A percentile compares a stretch with the other conserved stretches of the same genome.
phyloP scores from a whole-genome alignment of 2,888 invertebrate species.

The Notodonta ziczac region DNA sequence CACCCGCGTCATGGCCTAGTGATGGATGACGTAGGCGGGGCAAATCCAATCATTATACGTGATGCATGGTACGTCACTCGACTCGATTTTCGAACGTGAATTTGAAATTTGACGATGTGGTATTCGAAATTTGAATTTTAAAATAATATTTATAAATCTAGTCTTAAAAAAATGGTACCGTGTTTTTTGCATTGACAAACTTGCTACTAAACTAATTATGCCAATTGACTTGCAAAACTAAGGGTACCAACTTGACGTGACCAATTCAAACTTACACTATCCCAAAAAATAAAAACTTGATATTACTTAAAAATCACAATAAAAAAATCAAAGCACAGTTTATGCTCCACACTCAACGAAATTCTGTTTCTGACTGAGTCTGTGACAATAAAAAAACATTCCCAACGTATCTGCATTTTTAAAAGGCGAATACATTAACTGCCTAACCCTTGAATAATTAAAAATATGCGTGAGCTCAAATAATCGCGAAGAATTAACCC shows the following conservation, averaged over 20 bases:
- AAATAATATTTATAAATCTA: too few relatives aligned
- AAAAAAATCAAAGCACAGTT: conserved; percentile 1
- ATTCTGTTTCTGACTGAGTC: conserved; percentile 68
- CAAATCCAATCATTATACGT: conserved; percentile 83
- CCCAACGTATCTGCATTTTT: conserved; percentile 62
- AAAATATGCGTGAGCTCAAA: conserved; percentile 82
- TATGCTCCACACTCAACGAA: conserved; percentile 60
- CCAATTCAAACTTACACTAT: too few relatives aligned
- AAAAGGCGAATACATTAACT: conserved; percentile 71
- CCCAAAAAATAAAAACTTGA: background rate
- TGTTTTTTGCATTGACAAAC: background rate
- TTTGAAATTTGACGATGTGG: conserved; percentile 53
- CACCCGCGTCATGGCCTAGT: conserved; percentile 71
- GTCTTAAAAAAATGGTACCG: too few relatives aligned
- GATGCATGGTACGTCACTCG: conserved; percentile 82
- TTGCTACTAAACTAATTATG: conserved; percentile 1
- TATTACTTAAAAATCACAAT: conserved; percentile 6
- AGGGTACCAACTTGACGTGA: background rate
- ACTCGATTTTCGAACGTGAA: conserved; percentile 50
- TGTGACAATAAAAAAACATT: conserved; percentile 58
- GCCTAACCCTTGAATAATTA: conserved; percentile 80
- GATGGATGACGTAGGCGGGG: conserved; percentile 84
- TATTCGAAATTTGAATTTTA: too few relatives aligned
- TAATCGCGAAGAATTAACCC: conserved; percentile 82
- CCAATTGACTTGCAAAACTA: conserved; percentile 7